Evolutionary conservation across 2,797 vertebrate genomes (phyloP), one percentile per base, ranked within the genome.

Genomic region (Enteromius paludinosus): DNA sequence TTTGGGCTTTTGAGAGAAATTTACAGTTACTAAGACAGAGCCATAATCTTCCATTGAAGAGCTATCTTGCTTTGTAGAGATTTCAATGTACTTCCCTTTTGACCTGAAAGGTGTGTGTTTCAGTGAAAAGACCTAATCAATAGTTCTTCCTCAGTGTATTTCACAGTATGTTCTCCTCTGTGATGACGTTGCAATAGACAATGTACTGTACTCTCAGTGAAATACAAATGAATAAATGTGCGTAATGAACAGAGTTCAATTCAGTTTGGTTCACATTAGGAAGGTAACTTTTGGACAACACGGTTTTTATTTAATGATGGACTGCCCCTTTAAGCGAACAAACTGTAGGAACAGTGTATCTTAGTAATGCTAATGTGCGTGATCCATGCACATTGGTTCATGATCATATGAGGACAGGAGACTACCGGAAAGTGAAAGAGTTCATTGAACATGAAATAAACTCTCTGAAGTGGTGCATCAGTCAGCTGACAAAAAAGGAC

Each of bases 401-500:
- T 66, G 61, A 66, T 81, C 82, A 78, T 83, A 59, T 80, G 76
- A 83, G 54, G 3, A 77, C 18, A 41, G 14, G 3, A 68, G 45
- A 49, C 43, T 61, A 25, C 23, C 71, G 6, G 7, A 69, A 45
- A 54, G 14, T 82, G 38, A 33, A 73, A 47, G 47, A 66, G 30
- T 73, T 81, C 30, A 71, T 78, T 83, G 33, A 80, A 74, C 7
- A 81, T 78, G 25, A 66, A 77, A 20, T 56, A 59, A 62, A 74
- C 28, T 52, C 45, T 33, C 69, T n/a, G 28, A 52, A 52, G 35
- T 59, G 17, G 33, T 49, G 25, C 61, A 56, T 79, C 59, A 59
- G 78, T 84, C 83, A 83, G 72, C 77, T 83, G 81, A 87, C 5
- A 30, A 20, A 52, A 65, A 33, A 30, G 56, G 20, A n/a, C 41